phyloP scores from a whole-genome alignment of 2,113 vertebrate genomes.

The Pangasianodon hypophthalmus region DNA sequence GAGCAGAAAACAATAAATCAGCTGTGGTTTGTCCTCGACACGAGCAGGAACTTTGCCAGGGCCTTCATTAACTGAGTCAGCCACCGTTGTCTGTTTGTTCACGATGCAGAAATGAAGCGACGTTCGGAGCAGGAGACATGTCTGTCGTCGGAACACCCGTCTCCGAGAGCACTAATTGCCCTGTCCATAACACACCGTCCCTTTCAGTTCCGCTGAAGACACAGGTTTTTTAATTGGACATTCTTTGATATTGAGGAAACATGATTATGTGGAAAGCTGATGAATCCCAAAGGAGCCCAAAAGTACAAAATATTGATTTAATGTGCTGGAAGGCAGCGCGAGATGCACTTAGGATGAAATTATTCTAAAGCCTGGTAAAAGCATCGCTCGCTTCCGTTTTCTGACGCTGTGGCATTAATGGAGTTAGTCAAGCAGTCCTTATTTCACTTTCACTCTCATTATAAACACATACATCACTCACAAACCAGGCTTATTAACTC shows the following conservation, averaged over 20 bases:
- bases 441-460: neutral
- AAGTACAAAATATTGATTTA: neutral
- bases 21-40: neutral
- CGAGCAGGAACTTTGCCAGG: neutral
- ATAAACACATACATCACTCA: neutral
- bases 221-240: slow-evolving; percentile 9
- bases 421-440: neutral
- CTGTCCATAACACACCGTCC: neutral
- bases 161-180: neutral
- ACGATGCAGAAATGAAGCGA: neutral
- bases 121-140: neutral
- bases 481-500: neutral
- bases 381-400: neutral
- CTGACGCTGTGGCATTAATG: neutral
- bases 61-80: neutral
- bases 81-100: neutral
- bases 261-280: neutral
- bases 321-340: neutral
- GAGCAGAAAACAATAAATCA: neutral
- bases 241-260: neutral
- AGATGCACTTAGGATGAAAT: neutral
- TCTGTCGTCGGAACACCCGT: neutral
- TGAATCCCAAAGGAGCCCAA: neutral
- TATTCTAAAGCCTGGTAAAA: neutral
- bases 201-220: neutral